Percentiles rank a stretch among this genome's conserved stretches.
Evolutionary conservation across 2,797 vertebrate genomes (phyloP).

Genomic region (Epinephelus malabaricus): DNA sequence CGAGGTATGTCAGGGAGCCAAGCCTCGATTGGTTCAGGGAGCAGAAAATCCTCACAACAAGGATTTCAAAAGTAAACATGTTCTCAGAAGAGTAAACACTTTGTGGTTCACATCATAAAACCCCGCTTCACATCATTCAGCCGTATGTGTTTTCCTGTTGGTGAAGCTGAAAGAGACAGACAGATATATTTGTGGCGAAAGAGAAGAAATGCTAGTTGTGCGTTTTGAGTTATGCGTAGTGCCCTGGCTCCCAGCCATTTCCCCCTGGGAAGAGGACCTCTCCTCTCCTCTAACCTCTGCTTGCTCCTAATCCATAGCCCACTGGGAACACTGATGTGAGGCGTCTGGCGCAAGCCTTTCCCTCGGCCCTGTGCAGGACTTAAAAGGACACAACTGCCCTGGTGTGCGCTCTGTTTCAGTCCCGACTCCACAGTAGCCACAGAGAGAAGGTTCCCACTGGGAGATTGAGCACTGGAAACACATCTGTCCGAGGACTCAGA

Average conservation of each 20-base stretch:
- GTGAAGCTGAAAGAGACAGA: conserved; percentile 60
- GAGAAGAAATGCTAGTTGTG: conserved; percentile 73
- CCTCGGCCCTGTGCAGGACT: conserved; percentile 74
- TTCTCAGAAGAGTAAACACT: conserved; percentile 76
- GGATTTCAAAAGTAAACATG: conserved; percentile 72
- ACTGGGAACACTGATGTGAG: conserved; percentile 80
- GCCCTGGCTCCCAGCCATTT: conserved; percentile 72
- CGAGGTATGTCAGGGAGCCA: conserved; percentile 35
- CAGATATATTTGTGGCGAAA: conserved; percentile 70
- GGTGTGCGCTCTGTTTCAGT: conserved; percentile 73
- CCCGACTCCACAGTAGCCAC: conserved; percentile 79
- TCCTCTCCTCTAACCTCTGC: conserved; percentile 80
- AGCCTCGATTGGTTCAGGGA: conserved; percentile 26
- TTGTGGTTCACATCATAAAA: conserved; percentile 81
- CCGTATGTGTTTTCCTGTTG: conserved; percentile 65
- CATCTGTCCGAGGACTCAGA: conserved; percentile 70
- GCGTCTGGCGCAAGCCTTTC: conserved; percentile 77
- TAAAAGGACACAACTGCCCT: conserved; percentile 81
- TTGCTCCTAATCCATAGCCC: conserved; percentile 79
- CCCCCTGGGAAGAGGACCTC: conserved; percentile 82
- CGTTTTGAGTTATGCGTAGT: conserved; percentile 76
- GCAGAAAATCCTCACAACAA: conserved; percentile 63
- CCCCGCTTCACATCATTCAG: conserved; percentile 66
- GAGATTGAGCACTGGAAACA: conserved; percentile 62
- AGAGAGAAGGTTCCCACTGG: conserved; percentile 78